A percentile compares a stretch with the other conserved stretches of the same genome.
phyloP scores from a whole-genome alignment of 2,888 invertebrate genomes.

The Dryococelus australis region DNA sequence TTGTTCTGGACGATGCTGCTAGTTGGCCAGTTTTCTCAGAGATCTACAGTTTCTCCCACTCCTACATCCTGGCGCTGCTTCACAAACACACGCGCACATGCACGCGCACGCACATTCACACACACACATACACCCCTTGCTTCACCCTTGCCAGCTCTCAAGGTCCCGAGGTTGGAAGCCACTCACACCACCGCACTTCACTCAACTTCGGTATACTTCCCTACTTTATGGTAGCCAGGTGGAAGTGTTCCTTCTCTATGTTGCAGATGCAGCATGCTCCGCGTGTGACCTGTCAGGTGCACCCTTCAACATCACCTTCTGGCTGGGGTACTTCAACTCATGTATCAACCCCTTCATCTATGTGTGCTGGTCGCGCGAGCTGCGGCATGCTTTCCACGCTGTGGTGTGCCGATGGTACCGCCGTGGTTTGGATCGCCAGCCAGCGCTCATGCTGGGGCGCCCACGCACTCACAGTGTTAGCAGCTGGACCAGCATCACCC shows the following conservation, averaged over 20 bases:
- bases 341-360: slow-evolving; percentile 74
- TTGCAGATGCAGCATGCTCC: slow-evolving; percentile 60
- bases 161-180: no score
- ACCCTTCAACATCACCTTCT: slow-evolving; percentile 69
- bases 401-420: slow-evolving; percentile 56
- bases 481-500: background rate
- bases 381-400: slow-evolving; percentile 61
- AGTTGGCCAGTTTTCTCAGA: no score
- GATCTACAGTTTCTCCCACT: no score
- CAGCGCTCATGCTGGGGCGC: background rate
- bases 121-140: no score
- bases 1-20: no score
- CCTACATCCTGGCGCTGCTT: no score
- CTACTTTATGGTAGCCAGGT: no score
- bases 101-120: no score
- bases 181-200: no score
- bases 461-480: background rate
- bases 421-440: background rate
- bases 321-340: slow-evolving; percentile 75
- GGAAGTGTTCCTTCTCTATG: background rate
- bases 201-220: no score
- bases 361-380: slow-evolving; percentile 64
- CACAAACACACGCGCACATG: no score
- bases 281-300: slow-evolving; percentile 61
- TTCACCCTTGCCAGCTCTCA: no score